A percentile compares a stretch with the other conserved stretches of the same genome.
phyloP scores from a whole-genome alignment of 2,113 vertebrate genomes.

The Colistium nudipinnis region DNA sequence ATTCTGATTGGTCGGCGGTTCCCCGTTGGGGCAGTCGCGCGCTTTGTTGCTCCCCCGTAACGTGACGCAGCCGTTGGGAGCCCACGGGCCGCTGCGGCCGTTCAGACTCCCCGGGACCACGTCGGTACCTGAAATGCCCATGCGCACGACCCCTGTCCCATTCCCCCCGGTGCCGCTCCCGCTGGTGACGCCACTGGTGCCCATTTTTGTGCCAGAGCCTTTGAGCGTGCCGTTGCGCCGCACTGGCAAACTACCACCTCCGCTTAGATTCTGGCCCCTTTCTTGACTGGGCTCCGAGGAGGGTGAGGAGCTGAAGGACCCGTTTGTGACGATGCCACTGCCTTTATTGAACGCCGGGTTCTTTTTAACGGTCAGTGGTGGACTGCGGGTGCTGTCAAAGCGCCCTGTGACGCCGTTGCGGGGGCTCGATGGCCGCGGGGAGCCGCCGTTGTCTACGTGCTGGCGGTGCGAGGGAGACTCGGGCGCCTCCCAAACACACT shows the following conservation, averaged over 20 bases:
- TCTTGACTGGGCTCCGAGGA: conserved; percentile 81
- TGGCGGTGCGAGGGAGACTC: conserved; percentile 85
- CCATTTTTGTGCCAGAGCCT: conserved; percentile 92
- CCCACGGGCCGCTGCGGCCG: conserved; percentile 82
- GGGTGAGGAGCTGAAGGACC: conserved; percentile 94
- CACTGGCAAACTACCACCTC: conserved; percentile 76
- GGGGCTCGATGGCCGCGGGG: conserved; percentile 87
- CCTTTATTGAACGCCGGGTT: conserved; percentile 96
- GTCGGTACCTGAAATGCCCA: conserved; percentile 87
- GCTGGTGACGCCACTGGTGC: conserved; percentile 86
- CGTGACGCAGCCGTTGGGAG: conserved; percentile 87
- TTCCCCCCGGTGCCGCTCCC: conserved; percentile 69
- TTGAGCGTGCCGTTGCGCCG: conserved; percentile 88
- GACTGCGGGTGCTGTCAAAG: conserved; percentile 88
- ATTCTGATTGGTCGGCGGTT: conserved; percentile 84
- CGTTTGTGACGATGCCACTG: conserved; percentile 96
- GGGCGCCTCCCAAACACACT: conserved; percentile 90
- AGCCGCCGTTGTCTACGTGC: conserved; percentile 81
- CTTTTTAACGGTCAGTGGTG: conserved; percentile 91
- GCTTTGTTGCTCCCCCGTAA: conserved; percentile 88
- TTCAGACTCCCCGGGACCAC: conserved; percentile 75
- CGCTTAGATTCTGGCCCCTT: conserved; percentile 83
- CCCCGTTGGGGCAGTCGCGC: conserved; percentile 74
- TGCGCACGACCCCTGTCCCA: conserved; percentile 76
- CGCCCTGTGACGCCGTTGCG: conserved; percentile 83